These are phyloP conservation scores for Clarias batrachus DNA, from an alignment of 2,113 vertebrate species.

Conservation along the genomic window DNA sequence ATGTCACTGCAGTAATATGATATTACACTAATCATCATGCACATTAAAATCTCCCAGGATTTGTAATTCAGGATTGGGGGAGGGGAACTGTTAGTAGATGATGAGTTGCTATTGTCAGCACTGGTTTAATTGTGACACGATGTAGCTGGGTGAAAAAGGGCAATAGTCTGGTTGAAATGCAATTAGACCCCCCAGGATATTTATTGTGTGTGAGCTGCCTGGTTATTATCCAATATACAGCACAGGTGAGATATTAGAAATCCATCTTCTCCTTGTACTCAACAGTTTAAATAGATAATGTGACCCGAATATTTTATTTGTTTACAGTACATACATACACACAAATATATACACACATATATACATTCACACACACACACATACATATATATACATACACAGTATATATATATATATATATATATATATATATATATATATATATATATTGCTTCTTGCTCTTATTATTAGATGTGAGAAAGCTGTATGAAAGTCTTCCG, in stretches of 20 bases:
- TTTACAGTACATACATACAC: no score
- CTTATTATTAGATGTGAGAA: constrained; percentile 37
- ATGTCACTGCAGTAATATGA: constrained; percentile 5
- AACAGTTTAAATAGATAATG: constrained; percentile 27
- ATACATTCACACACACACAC: no score
- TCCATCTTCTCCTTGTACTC: constrained; percentile 4
- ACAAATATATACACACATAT: no score
- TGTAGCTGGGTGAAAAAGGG: constrained; percentile 5
- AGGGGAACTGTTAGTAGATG: neutral
- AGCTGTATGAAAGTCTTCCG: constrained; percentile 22
- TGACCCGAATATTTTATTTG: neutral
- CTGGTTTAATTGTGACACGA: constrained; percentile 23
- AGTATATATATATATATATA: neutral
- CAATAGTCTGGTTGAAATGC: constrained; percentile 16
- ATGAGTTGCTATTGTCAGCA: constrained; percentile 20
- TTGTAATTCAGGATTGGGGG: neutral
- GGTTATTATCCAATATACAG: constrained; percentile 29
- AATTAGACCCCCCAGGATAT: constrained; percentile 22
- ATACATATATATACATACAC: no score
- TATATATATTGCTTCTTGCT: neutral
- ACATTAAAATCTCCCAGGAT: constrained; percentile 21
- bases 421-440: neutral
- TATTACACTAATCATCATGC: neutral
- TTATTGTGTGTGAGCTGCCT: constrained; percentile 37
- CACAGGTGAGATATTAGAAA: constrained; percentile 38